These are phyloP conservation scores for Dendrocopos noguchii DNA, from an alignment of 2,113 vertebrate genomes.

Conservation along the genomic window DNA sequence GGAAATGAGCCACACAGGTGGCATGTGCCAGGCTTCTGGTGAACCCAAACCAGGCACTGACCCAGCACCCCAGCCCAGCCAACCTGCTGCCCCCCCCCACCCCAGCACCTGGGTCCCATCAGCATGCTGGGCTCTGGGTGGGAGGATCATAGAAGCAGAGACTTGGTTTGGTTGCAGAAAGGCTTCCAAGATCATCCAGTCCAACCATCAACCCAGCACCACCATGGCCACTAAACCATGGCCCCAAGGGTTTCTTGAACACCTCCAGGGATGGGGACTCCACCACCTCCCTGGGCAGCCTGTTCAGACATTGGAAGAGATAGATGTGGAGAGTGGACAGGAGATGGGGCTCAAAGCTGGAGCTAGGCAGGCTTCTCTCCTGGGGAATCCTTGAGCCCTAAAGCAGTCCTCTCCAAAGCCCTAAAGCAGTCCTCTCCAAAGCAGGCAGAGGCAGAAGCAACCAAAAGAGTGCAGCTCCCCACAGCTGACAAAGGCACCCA, in stretches of 20 bases:
- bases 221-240: too few species aligned
- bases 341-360: background rate
- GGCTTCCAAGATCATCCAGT: too few species aligned
- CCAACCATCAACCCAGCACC: too few species aligned
- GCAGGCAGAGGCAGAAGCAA: background rate
- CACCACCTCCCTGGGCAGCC: too few species aligned
- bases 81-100: background rate
- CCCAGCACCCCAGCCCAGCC: background rate
- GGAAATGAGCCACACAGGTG: background rate
- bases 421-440: background rate
- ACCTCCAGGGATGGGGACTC: too few species aligned
- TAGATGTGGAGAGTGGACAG: background rate
- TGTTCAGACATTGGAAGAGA: too few species aligned
- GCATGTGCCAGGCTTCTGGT: accelerated
- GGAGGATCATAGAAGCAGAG: background rate
- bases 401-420: background rate
- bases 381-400: background rate
- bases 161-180: too few species aligned
- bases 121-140: accelerated
- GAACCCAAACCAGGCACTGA: accelerated
- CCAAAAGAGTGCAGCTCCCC: background rate
- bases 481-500: background rate
- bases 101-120: background rate
- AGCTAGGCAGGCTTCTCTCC: background rate
- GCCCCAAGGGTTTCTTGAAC: too few species aligned